Conservation (phyloP, 2,113 vertebrate genomes). For the Hypocryptadius cinnamomeus region DNA sequence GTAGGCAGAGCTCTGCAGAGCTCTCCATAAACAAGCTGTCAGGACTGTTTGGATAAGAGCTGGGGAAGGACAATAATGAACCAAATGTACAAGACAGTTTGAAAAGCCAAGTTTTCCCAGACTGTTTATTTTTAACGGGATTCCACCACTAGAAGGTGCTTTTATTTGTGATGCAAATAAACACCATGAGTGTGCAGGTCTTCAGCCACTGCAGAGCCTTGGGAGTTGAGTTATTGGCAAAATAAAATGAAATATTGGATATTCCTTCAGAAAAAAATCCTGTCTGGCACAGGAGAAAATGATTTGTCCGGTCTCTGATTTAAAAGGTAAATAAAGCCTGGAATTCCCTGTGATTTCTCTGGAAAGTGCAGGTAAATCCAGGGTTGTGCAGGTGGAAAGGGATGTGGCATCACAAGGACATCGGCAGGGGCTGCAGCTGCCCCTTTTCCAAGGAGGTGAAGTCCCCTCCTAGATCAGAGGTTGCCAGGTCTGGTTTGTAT, state of each 20-base stretch:
- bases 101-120: neutral
- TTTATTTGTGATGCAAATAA: conserved; percentile 34
- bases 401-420: neutral
- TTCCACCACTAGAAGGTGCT: neutral
- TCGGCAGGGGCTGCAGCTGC: neutral
- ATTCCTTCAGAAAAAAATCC: neutral
- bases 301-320: neutral
- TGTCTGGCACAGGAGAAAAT: neutral
- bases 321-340: neutral
- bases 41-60: conserved; percentile 58
- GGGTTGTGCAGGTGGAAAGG: neutral
- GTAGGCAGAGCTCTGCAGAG: neutral
- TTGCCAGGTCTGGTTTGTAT: neutral
- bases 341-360: neutral
- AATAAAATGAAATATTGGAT: neutral
- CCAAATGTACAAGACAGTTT: neutral
- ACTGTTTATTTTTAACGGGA: neutral
- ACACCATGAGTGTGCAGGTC: neutral
- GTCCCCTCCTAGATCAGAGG: neutral
- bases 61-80: conserved; percentile 42
- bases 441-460: neutral
- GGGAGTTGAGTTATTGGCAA: neutral
- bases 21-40: conserved; percentile 55
- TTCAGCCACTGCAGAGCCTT: neutral
- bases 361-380: neutral